Conservation (phyloP, 2,888 invertebrate genomes). For the Syrista parreyssii region DNA sequence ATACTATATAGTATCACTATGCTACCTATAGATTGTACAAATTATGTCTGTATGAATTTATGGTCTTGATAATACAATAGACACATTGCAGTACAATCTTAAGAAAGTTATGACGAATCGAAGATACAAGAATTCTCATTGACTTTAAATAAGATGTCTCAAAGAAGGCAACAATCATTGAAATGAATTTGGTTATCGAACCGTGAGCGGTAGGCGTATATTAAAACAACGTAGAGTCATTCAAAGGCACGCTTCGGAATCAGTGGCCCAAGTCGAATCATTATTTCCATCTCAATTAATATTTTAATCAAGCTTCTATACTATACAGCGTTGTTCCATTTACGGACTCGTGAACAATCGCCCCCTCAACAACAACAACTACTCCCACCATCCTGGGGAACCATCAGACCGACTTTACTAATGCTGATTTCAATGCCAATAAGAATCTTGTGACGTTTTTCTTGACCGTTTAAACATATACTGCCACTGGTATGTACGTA, state of each 20-base stretch:
- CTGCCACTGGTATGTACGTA: background rate
- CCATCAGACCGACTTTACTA: background rate
- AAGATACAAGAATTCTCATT: background rate
- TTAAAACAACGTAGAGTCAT: conserved; percentile 18
- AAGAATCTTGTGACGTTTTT: background rate
- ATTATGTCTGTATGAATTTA: background rate
- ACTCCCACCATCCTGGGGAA: background rate
- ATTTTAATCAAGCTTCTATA: conserved; percentile 63
- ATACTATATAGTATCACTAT: background rate
- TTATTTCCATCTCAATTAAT: conserved; percentile 67
- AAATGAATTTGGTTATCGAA: background rate
- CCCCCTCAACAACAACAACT: background rate
- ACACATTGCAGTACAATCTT: background rate
- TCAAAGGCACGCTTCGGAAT: conserved; percentile 18
- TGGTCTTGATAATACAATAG: too few relatives aligned
- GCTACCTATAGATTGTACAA: background rate
- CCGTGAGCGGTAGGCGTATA: conserved; percentile 3
- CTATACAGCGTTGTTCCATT: conserved; percentile 60
- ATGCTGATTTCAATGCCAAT: background rate
- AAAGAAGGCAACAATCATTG: background rate
- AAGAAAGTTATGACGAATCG: background rate
- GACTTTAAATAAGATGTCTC: background rate
- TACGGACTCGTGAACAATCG: conserved; percentile 50
- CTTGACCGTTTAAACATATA: background rate
- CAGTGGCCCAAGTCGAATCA: conserved; percentile 46